phyloP scores from a whole-genome alignment of 2,113 vertebrate genomes.

The Xenopus laevis region DNA sequence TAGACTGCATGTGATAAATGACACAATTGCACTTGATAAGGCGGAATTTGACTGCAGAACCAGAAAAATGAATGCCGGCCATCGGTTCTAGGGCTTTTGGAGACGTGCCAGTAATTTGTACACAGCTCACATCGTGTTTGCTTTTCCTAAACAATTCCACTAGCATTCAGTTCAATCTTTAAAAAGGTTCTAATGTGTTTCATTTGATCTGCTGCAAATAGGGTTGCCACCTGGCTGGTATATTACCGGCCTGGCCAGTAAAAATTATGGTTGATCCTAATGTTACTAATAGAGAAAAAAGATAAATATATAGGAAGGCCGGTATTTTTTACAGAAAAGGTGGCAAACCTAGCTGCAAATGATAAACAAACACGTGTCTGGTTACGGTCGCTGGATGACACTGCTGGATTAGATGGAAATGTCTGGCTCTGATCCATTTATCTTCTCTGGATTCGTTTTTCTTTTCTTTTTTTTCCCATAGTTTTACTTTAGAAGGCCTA shows the following conservation, averaged over 20 bases:
- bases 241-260: no score
- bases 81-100: background rate
- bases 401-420: background rate
- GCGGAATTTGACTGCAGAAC: background rate
- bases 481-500: constrained; percentile 15
- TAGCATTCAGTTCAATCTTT: no score
- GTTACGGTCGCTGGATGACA: background rate
- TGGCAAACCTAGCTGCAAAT: no score
- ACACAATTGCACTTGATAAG: background rate
- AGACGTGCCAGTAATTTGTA: background rate
- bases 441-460: background rate
- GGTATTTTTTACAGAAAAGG: no score
- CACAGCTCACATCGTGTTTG: background rate
- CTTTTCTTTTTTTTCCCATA: background rate
- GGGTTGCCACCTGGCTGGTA: no score
- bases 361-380: background rate
- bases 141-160: background rate
- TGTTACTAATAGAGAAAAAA: no score
- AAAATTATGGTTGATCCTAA: no score
- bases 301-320: no score
- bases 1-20: background rate
- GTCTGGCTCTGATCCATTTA: background rate
- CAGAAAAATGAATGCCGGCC: background rate
- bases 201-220: background rate
- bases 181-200: background rate